A percentile compares a stretch with the other conserved stretches of the same genome.
Evolutionary conservation across 2,113 vertebrate genomes (phyloP).

Genomic region (Psephotus haematonotus): DNA sequence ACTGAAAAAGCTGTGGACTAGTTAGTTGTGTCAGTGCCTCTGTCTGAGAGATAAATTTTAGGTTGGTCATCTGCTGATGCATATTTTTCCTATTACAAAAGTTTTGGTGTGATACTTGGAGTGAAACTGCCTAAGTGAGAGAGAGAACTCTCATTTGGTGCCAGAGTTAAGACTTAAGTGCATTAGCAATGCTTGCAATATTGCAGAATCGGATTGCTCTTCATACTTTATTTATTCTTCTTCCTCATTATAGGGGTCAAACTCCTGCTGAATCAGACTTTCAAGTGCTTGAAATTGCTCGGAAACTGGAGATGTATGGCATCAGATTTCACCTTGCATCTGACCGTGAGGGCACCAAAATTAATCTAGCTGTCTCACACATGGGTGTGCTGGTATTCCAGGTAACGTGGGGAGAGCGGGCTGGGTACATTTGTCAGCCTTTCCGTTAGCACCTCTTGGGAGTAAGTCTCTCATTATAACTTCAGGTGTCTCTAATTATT

Average conservation of each 20-base stretch:
- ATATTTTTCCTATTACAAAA: not conserved
- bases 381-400: constrained; percentile 96
- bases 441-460: not conserved
- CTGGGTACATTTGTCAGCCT: not conserved
- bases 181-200: not conserved
- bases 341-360: constrained; percentile 92
- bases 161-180: not conserved
- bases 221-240: not conserved
- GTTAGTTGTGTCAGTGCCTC: not conserved
- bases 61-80: not conserved
- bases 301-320: constrained; percentile 96
- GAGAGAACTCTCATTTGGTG: not conserved
- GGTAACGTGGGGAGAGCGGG: constrained; percentile 62
- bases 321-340: constrained; percentile 91
- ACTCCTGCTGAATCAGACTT: constrained; percentile 97
- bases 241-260: constrained; percentile 80
- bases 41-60: not conserved
- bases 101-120: not conserved
- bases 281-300: constrained; percentile 93
- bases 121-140: not conserved
- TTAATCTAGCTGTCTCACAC: constrained; percentile 91
- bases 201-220: not conserved
- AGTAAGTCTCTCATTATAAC: not conserved
- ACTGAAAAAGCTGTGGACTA: not conserved
- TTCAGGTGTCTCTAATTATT: not conserved